Evolutionary conservation across 1,140 invertebrate genomes (phyloP), one percentile per base, ranked within the genome.

Genomic region (Drosophila ambigua): DNA sequence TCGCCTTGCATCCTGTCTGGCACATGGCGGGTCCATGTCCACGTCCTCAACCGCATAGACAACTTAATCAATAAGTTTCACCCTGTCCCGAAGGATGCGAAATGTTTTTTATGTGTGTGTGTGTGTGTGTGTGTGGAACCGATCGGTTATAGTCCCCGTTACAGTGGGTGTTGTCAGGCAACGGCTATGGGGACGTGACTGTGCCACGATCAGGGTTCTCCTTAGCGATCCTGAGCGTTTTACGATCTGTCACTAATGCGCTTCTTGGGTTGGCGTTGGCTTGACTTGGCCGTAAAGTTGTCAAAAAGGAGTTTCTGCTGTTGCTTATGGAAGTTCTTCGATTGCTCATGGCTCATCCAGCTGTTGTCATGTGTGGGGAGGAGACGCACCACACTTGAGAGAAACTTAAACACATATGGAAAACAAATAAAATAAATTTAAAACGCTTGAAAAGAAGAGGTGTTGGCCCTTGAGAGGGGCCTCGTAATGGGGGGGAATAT

Each of bases 41-140:
- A 20, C 20, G 20, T 7, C 5, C 26, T 28, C 61, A 75, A 80
- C 77, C 77, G 53, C 78, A 81, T 4, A 54, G 44, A 75, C 72
- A 76, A 75, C 73, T 75, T 75, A 75, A 75, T 75, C 72, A 73
- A 75, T 55, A 57, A 67, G 62, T 67, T 35, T 53, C 48, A 65
- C 28, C 44, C 60, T 11, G 51, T 15, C 5, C 5, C 51, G 50
- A 63, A 63, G 60, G 49, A 64, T 55, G 59, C 59, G 45, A 54
- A 55, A 66, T 35, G 43, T 16, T 31, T 15, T 39, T 53, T 43
- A 39, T 53, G 16, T 43, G 11, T 39, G 31, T 28, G 5, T 28
- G 6, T 28, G 6, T 28, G 6, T 28, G 7, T 51, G 44, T 46
- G 16, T 59, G 57, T 69, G 72, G 49, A 76, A 76, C 72, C 11